A percentile compares a stretch with the other conserved stretches of the same genome.
Conservation (phyloP, 2,797 vertebrate species). For the Pelobates cultripes region DNA sequence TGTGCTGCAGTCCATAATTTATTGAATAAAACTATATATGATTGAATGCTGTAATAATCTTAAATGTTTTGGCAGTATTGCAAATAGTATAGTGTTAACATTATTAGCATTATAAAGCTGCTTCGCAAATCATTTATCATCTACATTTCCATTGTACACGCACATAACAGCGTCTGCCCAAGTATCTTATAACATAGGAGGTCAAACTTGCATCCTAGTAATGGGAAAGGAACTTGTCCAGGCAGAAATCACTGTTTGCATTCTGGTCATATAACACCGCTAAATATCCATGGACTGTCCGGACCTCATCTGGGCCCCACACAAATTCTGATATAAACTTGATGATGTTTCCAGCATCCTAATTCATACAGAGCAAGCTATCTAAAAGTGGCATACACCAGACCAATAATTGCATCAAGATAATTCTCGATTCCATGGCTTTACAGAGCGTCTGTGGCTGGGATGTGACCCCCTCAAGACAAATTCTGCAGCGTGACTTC, state of each 20-base stretch:
- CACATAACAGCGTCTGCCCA: not conserved
- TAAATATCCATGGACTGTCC: not conserved
- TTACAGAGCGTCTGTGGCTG: slow-evolving; percentile 63
- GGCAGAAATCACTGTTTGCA: not conserved
- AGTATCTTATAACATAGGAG: slow-evolving; percentile 31
- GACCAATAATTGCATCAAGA: not conserved
- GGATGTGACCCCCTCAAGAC: slow-evolving; percentile 23
- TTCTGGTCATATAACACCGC: not conserved
- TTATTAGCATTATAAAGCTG: slow-evolving; percentile 39
- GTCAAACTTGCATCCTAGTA: not conserved
- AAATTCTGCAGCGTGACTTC: not conserved
- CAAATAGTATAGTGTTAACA: not conserved
- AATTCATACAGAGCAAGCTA: not conserved
- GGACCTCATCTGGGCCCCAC: not conserved
- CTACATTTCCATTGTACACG: not conserved
- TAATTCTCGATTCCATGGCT: slow-evolving; percentile 60
- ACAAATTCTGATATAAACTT: not conserved
- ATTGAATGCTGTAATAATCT: not conserved
- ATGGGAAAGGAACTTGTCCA: not conserved
- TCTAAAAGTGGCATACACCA: not conserved
- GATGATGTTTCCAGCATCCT: not conserved
- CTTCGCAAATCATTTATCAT: slow-evolving; percentile 39
- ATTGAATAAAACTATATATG: too few relatives aligned
- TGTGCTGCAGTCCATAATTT: too few relatives aligned
- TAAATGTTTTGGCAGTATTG: too few relatives aligned